Evolutionary conservation across 2,888 invertebrate genomes (phyloP).

Genomic region (Caenorhabditis imperialis): DNA sequence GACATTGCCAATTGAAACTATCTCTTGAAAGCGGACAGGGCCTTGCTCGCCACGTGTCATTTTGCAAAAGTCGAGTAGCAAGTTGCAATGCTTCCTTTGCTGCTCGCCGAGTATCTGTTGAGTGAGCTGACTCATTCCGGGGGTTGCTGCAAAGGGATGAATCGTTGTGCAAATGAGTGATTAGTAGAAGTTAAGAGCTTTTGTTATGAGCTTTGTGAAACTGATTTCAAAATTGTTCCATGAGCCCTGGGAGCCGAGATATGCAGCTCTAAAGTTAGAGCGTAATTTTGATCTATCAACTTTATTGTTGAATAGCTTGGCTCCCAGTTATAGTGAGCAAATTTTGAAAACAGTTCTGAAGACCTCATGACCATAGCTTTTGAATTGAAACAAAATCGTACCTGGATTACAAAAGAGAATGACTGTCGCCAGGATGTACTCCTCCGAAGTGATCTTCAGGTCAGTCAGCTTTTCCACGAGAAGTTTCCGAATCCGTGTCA

Average conservation of each 20-base stretch:
- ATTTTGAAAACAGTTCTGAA: too few relatives aligned
- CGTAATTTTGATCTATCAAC: too few relatives aligned
- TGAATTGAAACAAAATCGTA: too few relatives aligned
- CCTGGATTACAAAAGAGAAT: slow-evolving; percentile 37
- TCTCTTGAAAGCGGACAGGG: slow-evolving; percentile 14
- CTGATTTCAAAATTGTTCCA: too few relatives aligned
- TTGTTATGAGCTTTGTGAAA: too few relatives aligned
- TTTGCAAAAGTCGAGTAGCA: slow-evolving; percentile 15
- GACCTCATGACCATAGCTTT: too few relatives aligned
- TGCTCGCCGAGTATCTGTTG: slow-evolving; percentile 6
- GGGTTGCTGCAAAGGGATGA: neutral
- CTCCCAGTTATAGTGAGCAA: too few relatives aligned
- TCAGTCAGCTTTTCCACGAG: slow-evolving; percentile 5
- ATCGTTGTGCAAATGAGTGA: too few relatives aligned
- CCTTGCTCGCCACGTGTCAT: slow-evolving; percentile 1
- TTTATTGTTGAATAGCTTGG: too few relatives aligned
- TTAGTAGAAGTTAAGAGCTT: too few relatives aligned
- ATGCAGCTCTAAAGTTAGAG: too few relatives aligned
- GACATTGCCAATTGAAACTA: slow-evolving; percentile 10
- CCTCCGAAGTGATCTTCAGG: slow-evolving; percentile 12
- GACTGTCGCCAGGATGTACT: slow-evolving; percentile 25
- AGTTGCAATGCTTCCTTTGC: slow-evolving; percentile 14
- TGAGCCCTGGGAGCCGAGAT: too few relatives aligned
- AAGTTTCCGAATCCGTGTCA: slow-evolving; percentile 4
- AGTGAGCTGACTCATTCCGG: neutral